Evolutionary conservation across 2,797 vertebrate species (phyloP).

Genomic region (Hoplostethus mediterraneus): DNA sequence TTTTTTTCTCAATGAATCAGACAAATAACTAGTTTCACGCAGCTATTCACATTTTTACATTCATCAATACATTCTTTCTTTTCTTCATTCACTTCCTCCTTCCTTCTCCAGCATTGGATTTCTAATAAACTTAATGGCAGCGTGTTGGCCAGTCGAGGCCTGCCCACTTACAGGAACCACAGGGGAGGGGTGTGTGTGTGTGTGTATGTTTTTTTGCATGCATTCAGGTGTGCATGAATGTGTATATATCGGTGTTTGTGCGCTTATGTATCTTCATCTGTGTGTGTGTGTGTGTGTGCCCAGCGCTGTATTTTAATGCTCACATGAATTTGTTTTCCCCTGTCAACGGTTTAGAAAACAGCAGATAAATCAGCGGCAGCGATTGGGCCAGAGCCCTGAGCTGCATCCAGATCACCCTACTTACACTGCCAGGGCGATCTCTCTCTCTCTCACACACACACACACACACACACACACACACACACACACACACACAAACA

Average conservation of each 20-base stretch:
- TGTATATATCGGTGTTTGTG: background rate
- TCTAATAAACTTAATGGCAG: slow-evolving; percentile 74
- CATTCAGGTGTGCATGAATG: background rate
- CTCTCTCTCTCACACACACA: slow-evolving; percentile 9
- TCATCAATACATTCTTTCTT: background rate
- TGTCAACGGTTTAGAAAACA: slow-evolving; percentile 78
- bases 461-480: slow-evolving; percentile 10
- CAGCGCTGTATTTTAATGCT: slow-evolving; percentile 72
- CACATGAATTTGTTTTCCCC: slow-evolving; percentile 73
- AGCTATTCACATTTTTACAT: too few species aligned
- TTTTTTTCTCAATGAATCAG: too few species aligned
- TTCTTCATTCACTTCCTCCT: background rate
- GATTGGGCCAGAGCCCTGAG: slow-evolving; percentile 57
- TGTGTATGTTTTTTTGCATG: background rate
- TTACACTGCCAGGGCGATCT: background rate
- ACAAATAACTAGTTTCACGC: too few species aligned
- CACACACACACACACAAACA: background rate
- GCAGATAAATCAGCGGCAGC: slow-evolving; percentile 74
- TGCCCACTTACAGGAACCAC: slow-evolving; percentile 64
- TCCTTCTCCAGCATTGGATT: slow-evolving; percentile 53
- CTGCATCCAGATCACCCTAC: slow-evolving; percentile 67
- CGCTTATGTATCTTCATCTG: background rate
- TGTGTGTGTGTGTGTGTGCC: background rate
- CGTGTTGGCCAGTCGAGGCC: slow-evolving; percentile 48
- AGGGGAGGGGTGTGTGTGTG: slow-evolving; percentile 24